Base-by-base conservation (phyloP, 2,113 vertebrate species). In the Lathamus discolor region DNA sequence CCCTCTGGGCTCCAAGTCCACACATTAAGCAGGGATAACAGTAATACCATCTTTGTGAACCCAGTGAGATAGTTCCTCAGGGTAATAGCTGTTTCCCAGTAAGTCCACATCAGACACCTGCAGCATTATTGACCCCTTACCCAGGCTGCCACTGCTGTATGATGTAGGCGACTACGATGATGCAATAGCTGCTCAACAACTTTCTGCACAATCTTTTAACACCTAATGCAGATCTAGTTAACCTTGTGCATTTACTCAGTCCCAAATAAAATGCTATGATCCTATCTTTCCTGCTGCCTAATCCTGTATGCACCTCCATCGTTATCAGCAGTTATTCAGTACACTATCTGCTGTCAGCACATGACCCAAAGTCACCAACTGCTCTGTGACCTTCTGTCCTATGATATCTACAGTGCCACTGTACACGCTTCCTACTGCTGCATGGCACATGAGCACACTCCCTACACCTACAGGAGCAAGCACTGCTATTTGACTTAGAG, bases 271-370 rank as follows among this genome's bases (percentile, higher is more conserved):
- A 86, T 51, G 25, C n/a, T 55, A 17, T 15, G 39, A 54, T 25
- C 81, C 44, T 41, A 3, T 41, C 43, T 66, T 67, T 59, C 24
- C 70, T 78, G 18, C 22, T 24, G 2, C 39, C 19, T 55, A 46
- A 73, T 64, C 43, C 41, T 31, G 9, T 8, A 24, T 5, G 41
- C 11, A 75, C 9, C 31, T 39, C 23, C 4, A 1, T 54, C n/a
- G 59, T 54, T 84, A 22, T 61, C 67, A 86, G 52, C 78, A 39
- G 15, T 37, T 68, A n/a, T 55, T 59, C 43, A 44, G 31, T 6
- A 31, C 52, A 15, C 7, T 19, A 1, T 13, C 49, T 61, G 37
- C 41, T 7, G 0, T 29, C 25, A 61, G 43, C 44, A 51, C 0
- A 0, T 37, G 59, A 35, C 5, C 7, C 20, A 55, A 63, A 75